A percentile compares a stretch with the other conserved stretches of the same genome.
phyloP scores from a whole-genome alignment of 2,113 vertebrate species.

The Pelmatolapia mariae region DNA sequence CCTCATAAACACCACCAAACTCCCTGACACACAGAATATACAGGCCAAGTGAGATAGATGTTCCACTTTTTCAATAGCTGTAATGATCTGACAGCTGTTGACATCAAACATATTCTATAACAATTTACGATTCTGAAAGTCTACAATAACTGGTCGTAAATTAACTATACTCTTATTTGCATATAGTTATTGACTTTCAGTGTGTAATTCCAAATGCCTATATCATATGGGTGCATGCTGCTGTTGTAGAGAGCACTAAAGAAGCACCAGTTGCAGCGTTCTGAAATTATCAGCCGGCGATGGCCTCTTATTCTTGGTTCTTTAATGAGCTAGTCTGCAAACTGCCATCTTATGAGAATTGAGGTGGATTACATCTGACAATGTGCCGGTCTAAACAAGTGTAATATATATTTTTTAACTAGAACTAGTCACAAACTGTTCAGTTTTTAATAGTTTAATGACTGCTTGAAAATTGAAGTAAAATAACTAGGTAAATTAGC shows the following conservation, averaged over 20 bases:
- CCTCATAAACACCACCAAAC: background rate
- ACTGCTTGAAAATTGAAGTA: background rate
- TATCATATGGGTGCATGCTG: background rate
- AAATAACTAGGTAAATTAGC: background rate
- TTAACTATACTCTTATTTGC: background rate
- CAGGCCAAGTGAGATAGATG: background rate
- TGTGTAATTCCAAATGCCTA: background rate
- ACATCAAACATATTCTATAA: background rate
- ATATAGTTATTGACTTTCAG: background rate
- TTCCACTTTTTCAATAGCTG: background rate
- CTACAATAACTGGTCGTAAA: background rate
- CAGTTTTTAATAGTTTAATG: background rate
- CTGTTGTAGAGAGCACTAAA: background rate
- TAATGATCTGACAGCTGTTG: background rate
- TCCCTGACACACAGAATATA: background rate
- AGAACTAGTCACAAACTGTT: background rate
- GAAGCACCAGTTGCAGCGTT: background rate
- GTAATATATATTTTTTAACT: background rate
- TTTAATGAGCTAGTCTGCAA: background rate
- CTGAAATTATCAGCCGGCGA: fast-evolving
- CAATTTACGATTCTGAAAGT: background rate
- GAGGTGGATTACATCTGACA: background rate
- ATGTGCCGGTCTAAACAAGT: background rate
- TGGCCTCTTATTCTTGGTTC: background rate
- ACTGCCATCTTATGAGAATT: background rate